Evolutionary conservation across 2,888 invertebrate genomes (phyloP).

Genomic region (Stratiomys singularior): DNA sequence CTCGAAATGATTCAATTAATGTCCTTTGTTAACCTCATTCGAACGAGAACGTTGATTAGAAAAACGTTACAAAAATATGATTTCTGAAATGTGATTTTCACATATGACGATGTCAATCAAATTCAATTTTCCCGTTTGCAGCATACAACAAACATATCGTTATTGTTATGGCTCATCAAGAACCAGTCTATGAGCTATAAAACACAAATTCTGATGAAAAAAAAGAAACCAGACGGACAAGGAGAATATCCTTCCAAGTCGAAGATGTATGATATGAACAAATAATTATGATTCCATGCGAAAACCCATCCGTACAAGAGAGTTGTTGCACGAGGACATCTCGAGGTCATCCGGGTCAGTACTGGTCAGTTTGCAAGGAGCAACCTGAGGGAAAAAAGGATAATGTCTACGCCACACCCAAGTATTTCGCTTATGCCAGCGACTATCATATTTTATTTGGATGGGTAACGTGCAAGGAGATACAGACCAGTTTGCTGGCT

Average conservation of each 20-base stretch:
- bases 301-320: conserved; percentile 35
- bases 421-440: background rate
- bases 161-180: conserved; percentile 4
- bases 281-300: conserved; percentile 5
- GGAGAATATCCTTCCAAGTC: conserved; percentile 15
- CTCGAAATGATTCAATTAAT: conserved; percentile 20
- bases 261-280: conserved; percentile 9
- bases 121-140: background rate
- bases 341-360: conserved; percentile 41
- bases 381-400: conserved; percentile 29
- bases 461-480: background rate
- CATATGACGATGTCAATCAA: conserved; percentile 35
- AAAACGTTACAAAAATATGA: conserved; percentile 9
- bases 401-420: conserved; percentile 20
- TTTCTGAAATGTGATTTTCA: conserved; percentile 6
- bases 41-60: background rate
- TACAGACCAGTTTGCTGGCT: conserved; percentile 38
- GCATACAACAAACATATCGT: conserved; percentile 1
- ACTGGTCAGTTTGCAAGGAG: conserved; percentile 39
- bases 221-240: conserved; percentile 23
- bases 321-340: conserved; percentile 31
- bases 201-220: conserved; percentile 23
- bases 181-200: conserved; percentile 42
- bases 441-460: conserved; percentile 30
- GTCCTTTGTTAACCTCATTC: conserved; percentile 3